phyloP scores from a whole-genome alignment of 2,797 vertebrate species.

The Odontamblyopus lacepedii region DNA sequence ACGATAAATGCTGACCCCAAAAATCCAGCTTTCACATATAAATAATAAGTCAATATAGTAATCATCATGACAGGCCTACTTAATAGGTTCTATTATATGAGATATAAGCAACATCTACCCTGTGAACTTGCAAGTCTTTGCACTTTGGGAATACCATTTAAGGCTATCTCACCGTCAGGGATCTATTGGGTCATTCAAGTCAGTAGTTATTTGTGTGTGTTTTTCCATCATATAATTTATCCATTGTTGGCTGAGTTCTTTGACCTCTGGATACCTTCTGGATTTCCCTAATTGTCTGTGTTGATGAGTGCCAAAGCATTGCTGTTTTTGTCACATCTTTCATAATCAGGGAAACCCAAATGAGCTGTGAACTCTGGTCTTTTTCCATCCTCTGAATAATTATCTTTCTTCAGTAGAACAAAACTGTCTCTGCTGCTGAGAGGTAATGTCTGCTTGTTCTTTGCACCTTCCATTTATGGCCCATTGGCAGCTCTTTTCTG shows the following conservation, averaged over 20 bases:
- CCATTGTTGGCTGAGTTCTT: not conserved
- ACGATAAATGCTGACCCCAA: too few relatives aligned
- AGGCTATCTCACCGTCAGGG: too few relatives aligned
- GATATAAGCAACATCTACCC: too few relatives aligned
- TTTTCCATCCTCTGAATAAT: constrained; percentile 31
- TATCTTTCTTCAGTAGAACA: constrained; percentile 17
- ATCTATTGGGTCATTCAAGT: too few relatives aligned
- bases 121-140: too few relatives aligned
- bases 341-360: constrained; percentile 12
- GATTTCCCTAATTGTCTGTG: not conserved
- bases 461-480: constrained; percentile 44
- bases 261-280: not conserved
- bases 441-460: constrained; percentile 18
- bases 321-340: constrained; percentile 14
- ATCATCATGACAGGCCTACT: too few relatives aligned
- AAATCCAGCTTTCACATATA: too few relatives aligned
- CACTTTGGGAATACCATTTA: too few relatives aligned
- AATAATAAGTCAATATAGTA: too few relatives aligned
- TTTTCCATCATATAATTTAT: not conserved
- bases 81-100: too few relatives aligned
- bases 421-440: constrained; percentile 19
- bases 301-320: not conserved
- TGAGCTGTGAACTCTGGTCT: constrained; percentile 26
- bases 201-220: too few relatives aligned
- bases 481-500: constrained; percentile 7